Base-by-base conservation (phyloP, 2,888 invertebrate species). In the Didymodactylos carnosus region DNA sequence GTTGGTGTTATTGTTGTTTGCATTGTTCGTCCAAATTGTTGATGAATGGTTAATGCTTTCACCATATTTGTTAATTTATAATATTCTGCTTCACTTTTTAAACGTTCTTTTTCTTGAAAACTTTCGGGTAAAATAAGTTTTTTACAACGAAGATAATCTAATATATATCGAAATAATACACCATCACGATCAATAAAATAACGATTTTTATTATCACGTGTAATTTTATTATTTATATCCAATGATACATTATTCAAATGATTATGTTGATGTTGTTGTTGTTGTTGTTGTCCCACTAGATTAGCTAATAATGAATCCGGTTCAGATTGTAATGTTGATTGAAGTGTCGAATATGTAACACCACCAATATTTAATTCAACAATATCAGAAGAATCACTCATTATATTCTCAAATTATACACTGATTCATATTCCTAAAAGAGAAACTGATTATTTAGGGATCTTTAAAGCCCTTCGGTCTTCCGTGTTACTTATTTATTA, bases 321-420 rank as follows among this genome's bases (percentile, higher is more conserved):
- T 73, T 89, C 87, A 77, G 91, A 90, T 77, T 88, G 87, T 77
- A 95, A 85, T 73, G 94, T 94, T 79, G 88, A 87, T 81, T 91
- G 84, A 41, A 91, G 88, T 76, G 92, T 91, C 78, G 94, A 91
- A 86, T 95, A 95, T 82, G 90, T 89, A 80, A 94, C 93, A 81
- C 95, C 95, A 82, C 95, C 95, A 81, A 95, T 93, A 87, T 95
- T 95, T 79, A 95, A 87, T 85, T 95, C 94, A 80, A 95, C 87
- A 78, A 94, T 80, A 35, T 62, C 62, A n/a, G n/a, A n/a, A n/a
- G n/a, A n/a, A n/a, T n/a, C n/a, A n/a, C n/a, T n/a, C n/a, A n/a
- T n/a, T n/a, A n/a, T n/a, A n/a, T n/a, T n/a, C n/a, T n/a, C n/a
- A n/a, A n/a, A n/a, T n/a, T n/a, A n/a, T n/a, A n/a, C n/a, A n/a